Evolutionary conservation across 1,140 invertebrate species (phyloP).

Genomic region (Magallana angulata): DNA sequence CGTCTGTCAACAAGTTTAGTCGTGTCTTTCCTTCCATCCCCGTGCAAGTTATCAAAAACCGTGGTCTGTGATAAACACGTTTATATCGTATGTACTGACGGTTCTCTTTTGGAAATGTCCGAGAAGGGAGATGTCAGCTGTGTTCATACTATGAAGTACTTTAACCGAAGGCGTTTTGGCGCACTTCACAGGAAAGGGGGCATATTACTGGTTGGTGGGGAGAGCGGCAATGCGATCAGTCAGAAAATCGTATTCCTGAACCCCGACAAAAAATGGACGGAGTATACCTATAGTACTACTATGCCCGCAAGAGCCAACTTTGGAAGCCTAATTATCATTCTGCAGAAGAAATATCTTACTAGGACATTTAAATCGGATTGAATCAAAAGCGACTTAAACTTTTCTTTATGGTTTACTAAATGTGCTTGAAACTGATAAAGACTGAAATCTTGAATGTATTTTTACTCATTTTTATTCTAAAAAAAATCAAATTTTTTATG

Average conservation of each 20-base stretch:
- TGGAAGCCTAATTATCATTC: conserved; percentile 63
- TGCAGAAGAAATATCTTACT: conserved; percentile 67
- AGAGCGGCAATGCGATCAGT: conserved; percentile 60
- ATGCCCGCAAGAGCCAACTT: conserved; percentile 67
- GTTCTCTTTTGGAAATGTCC: conserved; percentile 57
- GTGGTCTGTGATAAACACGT: conserved; percentile 64
- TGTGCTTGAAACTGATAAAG: background rate
- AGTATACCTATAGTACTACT: conserved; percentile 51
- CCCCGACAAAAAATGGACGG: conserved; percentile 54
- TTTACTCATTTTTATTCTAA: background rate
- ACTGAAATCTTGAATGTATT: background rate
- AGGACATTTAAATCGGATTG: conserved; percentile 29
- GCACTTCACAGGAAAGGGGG: conserved; percentile 61
- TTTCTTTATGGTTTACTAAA: background rate
- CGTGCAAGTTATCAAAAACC: conserved; percentile 63
- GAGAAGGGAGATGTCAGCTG: conserved; percentile 51
- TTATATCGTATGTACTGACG: conserved; percentile 68
- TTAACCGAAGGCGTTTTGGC: conserved; percentile 66
- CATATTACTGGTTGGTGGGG: conserved; percentile 64
- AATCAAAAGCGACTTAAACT: background rate
- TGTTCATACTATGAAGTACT: conserved; percentile 60
- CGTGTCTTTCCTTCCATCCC: conserved; percentile 58
- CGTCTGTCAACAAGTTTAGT: conserved; percentile 54
- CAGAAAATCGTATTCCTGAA: conserved; percentile 64
- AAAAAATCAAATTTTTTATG: background rate